Conservation (phyloP, 2,797 vertebrate species). For the Argya squamiceps region DNA sequence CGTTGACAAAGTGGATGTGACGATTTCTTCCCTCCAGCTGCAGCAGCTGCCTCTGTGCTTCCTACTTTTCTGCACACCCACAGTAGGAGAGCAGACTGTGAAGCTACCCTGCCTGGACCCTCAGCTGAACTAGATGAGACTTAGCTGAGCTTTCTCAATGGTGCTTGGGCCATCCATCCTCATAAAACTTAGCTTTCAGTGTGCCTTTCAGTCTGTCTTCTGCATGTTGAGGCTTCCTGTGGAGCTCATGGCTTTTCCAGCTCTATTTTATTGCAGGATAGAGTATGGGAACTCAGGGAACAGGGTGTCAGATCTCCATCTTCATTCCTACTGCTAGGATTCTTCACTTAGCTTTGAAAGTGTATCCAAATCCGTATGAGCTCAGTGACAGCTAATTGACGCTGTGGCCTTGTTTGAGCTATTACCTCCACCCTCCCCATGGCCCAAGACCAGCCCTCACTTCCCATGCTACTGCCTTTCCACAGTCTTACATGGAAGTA, state of each 20-base stretch:
- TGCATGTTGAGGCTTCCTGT: neutral
- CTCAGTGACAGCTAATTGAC: neutral
- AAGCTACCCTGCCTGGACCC: neutral
- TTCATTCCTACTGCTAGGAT: neutral
- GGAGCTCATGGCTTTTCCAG: neutral
- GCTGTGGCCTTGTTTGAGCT: neutral
- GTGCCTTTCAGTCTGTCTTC: neutral
- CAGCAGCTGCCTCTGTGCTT: neutral
- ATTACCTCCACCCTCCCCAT: fast-evolving
- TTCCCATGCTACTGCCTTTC: neutral
- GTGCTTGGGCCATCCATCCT: neutral
- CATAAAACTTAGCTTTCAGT: neutral
- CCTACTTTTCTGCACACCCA: neutral
- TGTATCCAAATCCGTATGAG: neutral
- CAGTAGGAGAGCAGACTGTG: neutral
- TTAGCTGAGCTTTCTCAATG: conserved; percentile 14
- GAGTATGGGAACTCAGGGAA: neutral
- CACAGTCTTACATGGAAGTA: neutral
- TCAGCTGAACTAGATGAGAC: neutral
- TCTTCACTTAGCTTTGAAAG: neutral
- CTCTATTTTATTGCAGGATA: neutral
- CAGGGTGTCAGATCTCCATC: neutral
- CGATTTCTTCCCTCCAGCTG: conserved; percentile 30
- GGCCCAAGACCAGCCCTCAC: neutral
- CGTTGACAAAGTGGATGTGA: neutral